Evolutionary conservation across 2,113 vertebrate genomes (phyloP), one percentile per base, ranked within the genome.

Genomic region (Penelope pileata): DNA sequence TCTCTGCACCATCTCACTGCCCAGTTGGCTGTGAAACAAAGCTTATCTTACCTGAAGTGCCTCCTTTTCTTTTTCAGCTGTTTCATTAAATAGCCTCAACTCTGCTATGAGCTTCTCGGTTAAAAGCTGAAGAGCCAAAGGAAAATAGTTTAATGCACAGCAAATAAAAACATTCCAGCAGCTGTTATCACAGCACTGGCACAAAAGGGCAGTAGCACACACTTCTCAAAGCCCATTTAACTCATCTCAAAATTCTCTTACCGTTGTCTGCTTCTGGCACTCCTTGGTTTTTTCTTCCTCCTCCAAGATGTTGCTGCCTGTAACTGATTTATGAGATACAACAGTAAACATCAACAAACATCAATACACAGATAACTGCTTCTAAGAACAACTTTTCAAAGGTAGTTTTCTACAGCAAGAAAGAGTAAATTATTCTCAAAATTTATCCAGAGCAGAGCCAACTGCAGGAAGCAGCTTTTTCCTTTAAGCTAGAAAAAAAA

Each of bases 21-120:
- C 34, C 63, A 54, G 4, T 10, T 5, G 30, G n/a, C 36, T 17
- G 48, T 10, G 21, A 56, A 62, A 36, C 21, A 15, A 54, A 38
- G 47, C 32, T 69, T 27, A 23, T 40, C 97, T 97, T 77, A 98
- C 98, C 98, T 98, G 93, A 60, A 98, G 73, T 16, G 86, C 70
- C 17, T 97, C 96, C 63, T 95, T 96, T 69, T 98, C 97, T 81
- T 97, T 86, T 60, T 47, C 96, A 86, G 86, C 95, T 14, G 76
- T 93, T 90, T 97, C 77, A 24, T 94, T 98, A 93, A 98, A 98
- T 9, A 88, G 45, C 78, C 54, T 93, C 95, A 98, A 47, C 12
- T 98, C 97, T 73, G 91, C 96, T 77, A 94, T 40, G 30, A 98
- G 94, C 62, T 96, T 92, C 91, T 97, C 94, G 5, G 97, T 96